A percentile compares a stretch with the other conserved stretches of the same genome.
Conservation (phyloP, 2,888 invertebrate genomes). For the Eristalinus aeneus region DNA sequence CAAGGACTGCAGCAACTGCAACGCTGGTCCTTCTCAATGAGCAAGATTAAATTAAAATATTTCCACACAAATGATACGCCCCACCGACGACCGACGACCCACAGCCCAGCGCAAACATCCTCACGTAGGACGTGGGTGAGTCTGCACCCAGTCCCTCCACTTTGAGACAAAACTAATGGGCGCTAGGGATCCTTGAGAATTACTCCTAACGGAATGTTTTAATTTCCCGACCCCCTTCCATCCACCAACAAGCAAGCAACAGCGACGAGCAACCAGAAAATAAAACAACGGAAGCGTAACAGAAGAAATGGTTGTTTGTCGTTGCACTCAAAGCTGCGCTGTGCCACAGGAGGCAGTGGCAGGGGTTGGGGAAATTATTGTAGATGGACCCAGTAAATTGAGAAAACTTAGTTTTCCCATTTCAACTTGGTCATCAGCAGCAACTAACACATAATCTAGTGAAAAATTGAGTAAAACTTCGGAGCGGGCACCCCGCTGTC, state of each 20-base stretch:
- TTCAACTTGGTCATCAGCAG: constrained; percentile 45
- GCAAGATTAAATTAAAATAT: constrained; percentile 46
- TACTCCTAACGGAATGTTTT: constrained; percentile 9
- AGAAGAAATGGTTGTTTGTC: background rate
- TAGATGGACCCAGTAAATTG: constrained; percentile 24
- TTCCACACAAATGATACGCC: constrained; percentile 21
- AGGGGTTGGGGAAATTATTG: background rate
- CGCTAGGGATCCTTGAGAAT: background rate
- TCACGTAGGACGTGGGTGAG: background rate
- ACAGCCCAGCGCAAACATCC: background rate
- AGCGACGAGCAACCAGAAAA: background rate
- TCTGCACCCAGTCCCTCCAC: background rate
- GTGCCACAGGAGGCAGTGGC: background rate
- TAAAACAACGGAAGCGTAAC: background rate
- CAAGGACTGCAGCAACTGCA: background rate
- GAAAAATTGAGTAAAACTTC: constrained; percentile 18
- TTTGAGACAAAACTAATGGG: background rate
- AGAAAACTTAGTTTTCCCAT: constrained; percentile 56
- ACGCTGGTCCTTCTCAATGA: background rate
- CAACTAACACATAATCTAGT: constrained; percentile 13
- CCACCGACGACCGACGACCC: background rate
- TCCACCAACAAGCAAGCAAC: background rate
- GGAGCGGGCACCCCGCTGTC: background rate
- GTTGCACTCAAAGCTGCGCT: background rate
- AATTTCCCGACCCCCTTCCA: background rate